A percentile compares a stretch with the other conserved stretches of the same genome.
These are phyloP conservation scores for Cricetomys ansorgei DNA, from an alignment of 2,113 vertebrate species.

Conservation along the genomic window DNA sequence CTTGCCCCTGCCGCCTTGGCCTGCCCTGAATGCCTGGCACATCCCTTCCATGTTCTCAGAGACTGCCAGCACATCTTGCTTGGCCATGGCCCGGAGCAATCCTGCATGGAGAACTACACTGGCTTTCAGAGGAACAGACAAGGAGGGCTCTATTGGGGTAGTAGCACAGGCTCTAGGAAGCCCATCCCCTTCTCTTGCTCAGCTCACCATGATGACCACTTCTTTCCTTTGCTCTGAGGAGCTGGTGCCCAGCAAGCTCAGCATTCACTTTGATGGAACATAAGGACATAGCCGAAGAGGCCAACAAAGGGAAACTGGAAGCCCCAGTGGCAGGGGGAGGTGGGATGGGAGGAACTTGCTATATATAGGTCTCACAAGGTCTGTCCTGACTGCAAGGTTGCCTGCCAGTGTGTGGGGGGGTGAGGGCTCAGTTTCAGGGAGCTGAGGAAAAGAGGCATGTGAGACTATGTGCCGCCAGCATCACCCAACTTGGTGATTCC, in stretches of 20 bases:
- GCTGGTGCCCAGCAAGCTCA: not conserved
- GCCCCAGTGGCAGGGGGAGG: not conserved
- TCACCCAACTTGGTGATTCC: not conserved
- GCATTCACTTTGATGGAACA: not conserved
- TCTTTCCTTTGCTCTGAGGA: slow-evolving; percentile 9
- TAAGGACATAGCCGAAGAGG: not conserved
- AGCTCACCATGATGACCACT: not conserved
- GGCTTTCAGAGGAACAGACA: slow-evolving; percentile 68
- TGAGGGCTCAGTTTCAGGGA: not conserved
- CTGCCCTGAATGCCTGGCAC: slow-evolving; percentile 78
- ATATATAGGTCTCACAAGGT: not conserved
- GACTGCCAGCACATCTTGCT: slow-evolving; percentile 73
- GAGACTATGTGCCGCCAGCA: too few relatives aligned
- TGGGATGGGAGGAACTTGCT: not conserved
- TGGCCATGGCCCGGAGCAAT: slow-evolving; percentile 47
- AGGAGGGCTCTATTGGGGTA: slow-evolving; percentile 61
- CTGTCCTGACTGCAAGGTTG: not conserved
- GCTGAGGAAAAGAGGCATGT: not conserved
- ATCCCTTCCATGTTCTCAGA: slow-evolving; percentile 65
- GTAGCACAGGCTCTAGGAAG: not conserved
- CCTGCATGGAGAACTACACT: not conserved
- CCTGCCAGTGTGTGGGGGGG: not conserved
- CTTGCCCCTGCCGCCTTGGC: slow-evolving; percentile 69
- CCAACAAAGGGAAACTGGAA: not conserved
- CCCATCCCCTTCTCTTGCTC: not conserved